These are phyloP conservation scores for Telmatochromis bifrenatus DNA, from an alignment of 2,113 vertebrate genomes.

Conservation along the genomic window DNA sequence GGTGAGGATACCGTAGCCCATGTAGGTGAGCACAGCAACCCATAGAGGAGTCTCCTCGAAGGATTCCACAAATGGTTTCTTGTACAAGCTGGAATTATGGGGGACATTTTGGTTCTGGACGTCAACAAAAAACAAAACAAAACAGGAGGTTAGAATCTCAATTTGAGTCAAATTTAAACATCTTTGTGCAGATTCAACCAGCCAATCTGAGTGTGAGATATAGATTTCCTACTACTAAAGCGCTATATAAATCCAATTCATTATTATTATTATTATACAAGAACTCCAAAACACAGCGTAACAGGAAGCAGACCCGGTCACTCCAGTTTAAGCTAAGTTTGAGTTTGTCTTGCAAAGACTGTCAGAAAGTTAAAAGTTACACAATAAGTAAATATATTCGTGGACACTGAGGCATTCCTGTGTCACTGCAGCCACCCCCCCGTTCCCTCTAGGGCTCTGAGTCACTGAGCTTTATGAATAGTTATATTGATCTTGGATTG, in stretches of 20 bases:
- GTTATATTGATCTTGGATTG: slow-evolving; percentile 10
- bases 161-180: neutral
- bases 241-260: too few species aligned
- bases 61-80: slow-evolving; percentile 83
- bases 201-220: neutral
- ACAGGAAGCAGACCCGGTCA: neutral
- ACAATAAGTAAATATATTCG: neutral
- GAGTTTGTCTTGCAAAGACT: neutral
- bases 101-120: slow-evolving; percentile 75
- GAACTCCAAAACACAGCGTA: neutral
- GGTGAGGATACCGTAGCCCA: slow-evolving; percentile 95
- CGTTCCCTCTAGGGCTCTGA: neutral
- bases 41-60: slow-evolving; percentile 95
- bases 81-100: slow-evolving; percentile 83
- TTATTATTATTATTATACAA: neutral
- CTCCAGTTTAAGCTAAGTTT: neutral
- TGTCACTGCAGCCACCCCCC: neutral
- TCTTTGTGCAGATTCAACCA: neutral
- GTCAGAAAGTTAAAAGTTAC: neutral
- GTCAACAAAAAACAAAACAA: neutral
- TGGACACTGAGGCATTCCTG: neutral
- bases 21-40: slow-evolving; percentile 93
- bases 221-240: neutral
- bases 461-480: slow-evolving; percentile 17
- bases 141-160: neutral